A percentile compares a stretch with the other conserved stretches of the same genome.
Evolutionary conservation across 2,888 invertebrate genomes (phyloP).

Genomic region (Napeogenes inachia): DNA sequence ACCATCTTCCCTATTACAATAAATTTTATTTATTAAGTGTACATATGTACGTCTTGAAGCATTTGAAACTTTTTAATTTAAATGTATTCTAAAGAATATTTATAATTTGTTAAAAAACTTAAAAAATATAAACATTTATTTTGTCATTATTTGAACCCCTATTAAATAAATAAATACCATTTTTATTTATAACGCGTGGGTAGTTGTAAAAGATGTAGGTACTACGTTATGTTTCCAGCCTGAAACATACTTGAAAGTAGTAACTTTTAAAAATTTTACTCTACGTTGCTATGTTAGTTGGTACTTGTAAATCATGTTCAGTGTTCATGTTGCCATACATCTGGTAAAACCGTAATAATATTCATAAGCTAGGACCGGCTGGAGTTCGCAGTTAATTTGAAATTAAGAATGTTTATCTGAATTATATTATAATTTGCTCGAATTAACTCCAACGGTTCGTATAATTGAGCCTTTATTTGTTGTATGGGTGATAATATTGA

Average conservation of each 20-base stretch:
- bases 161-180: constrained; percentile 2
- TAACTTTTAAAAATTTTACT: constrained; percentile 31
- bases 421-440: too few species aligned
- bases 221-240: constrained; percentile 21
- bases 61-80: too few species aligned
- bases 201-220: constrained; percentile 17
- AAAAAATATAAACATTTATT: too few species aligned
- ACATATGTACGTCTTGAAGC: too few species aligned
- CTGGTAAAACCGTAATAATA: constrained; percentile 34
- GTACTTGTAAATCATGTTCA: constrained; percentile 37
- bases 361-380: constrained; percentile 32
- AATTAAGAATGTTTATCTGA: constrained; percentile 23
- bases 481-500: too few species aligned
- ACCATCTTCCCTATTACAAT: too few species aligned
- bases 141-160: background rate
- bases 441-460: too few species aligned
- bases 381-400: constrained; percentile 26
- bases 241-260: constrained; percentile 26
- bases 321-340: constrained; percentile 34
- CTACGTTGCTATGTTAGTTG: constrained; percentile 32
- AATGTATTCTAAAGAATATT: too few species aligned
- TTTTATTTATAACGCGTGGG: constrained; percentile 18
- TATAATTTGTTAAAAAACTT: too few species aligned
- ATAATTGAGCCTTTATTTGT: too few species aligned
- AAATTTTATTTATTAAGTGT: too few species aligned